Base-by-base conservation (phyloP, 2,797 vertebrate species). In the Alectoris magna region DNA sequence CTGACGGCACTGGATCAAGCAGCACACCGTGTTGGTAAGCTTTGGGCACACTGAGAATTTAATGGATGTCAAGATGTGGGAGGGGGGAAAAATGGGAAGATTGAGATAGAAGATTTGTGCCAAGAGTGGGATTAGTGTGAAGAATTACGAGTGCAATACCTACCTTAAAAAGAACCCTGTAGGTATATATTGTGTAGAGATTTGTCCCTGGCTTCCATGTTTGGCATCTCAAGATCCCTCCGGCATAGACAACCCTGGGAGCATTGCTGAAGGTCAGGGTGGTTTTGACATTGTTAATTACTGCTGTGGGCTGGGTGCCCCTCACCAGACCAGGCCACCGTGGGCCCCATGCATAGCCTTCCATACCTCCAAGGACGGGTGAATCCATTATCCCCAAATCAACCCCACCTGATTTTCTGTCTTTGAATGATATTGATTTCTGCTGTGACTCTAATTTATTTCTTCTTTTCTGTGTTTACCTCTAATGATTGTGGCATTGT, bases 21-120 rank as follows among this genome's bases (percentile, higher is more conserved):
- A 59, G 27, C 0, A 51, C 73, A 76, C 82, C 21, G 71, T 92
- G 6, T 89, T 94, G 91, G 95, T 97, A 97, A 96, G 96, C 96
- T 97, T 96, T 96, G 96, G 95, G 93, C 89, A 95, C 92, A 94
- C 66, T 6, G 91, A 96, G 91, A 95, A 96, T 96, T 96, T 96
- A 96, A 96, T 94, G 96, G 94, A 88, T 96, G 96, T 97, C 96
- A 96, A 78, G 79, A 76, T 66, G 31, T 91, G 90, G 88, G 83
- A 85, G 58, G 93, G 93, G 73, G 60, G 11, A 80, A 84, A 96
- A 92, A 91, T 21, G 79, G 85, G 81, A 56, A 95, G 94, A 89
- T 90, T 82, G 95, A 94, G 88, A 48, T 23, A 77, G 90, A 91
- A 96, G 95, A 95, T 92, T 88, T 94, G 91, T 92, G 91, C 75